Evolutionary conservation across 37 sponge, comb jelly and placozoan genomes (phyloP), one percentile per base, ranked within the genome.

Genomic region (Dysidea cf. avara): DNA sequence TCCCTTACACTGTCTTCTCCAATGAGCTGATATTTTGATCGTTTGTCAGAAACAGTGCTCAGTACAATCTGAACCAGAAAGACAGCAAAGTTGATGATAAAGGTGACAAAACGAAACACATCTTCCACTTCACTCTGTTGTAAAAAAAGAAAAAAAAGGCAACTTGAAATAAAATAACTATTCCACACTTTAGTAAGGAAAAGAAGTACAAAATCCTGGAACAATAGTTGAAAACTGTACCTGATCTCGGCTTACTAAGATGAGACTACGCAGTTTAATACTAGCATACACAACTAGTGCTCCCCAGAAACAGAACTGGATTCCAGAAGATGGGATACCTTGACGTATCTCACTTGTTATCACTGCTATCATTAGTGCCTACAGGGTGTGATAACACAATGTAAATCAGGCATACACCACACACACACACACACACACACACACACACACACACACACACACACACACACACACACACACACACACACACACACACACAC

Each of bases 251-350:
- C 62, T 60, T 3, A 71, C 72, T 46, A 90, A 77, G 18, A 76
- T 68, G 29, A 69, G 61, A 0, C 89, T 69, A 14, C 94, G 56
- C 46, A 88, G 47, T 40, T 81, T 80, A 30, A 87, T 60, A 26
- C 39, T 68, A 38, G 70, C 81, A 59, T 93, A 88, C 39, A 80
- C 18, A 26, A 65, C 46, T 39, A 93, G 53, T 28, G 73, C 56
- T 56, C 80, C 3, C 95, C 95, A 94, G 73, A 90, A 90, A 32
- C 82, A 29, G 35, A 78, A 73, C 56, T 62, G 63, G 48, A 82
- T 29, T 12, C 79, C 88, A 22, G 92, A 91, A 32, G 88, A 82
- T 14, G 56, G 76, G 50, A 83, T 28, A 24, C 92, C 92, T 12
- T 40, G 35, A 21, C 39, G 30, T 1, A 74, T 57, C 46, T 91